These are phyloP conservation scores for Leucophora obtusa DNA, from an alignment of 2,888 invertebrate genomes.

Conservation along the genomic window DNA sequence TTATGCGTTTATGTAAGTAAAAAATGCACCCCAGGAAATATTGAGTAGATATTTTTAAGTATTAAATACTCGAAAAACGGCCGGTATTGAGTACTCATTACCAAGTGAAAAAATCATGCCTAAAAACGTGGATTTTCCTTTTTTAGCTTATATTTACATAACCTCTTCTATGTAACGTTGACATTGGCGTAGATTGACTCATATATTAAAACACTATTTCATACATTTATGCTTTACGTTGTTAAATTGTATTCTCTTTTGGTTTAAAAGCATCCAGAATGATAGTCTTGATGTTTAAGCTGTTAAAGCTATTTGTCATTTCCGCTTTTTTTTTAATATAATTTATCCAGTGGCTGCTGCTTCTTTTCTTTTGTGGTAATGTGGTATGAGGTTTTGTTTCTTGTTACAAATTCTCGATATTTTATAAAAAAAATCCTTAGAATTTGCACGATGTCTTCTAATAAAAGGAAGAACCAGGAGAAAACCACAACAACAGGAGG, in stretches of 20 bases:
- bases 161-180: too few relatives aligned
- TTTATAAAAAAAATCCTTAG: neutral
- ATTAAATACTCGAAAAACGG: too few relatives aligned
- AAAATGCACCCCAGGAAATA: too few relatives aligned
- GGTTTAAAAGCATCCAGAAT: slow-evolving; percentile 2
- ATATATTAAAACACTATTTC: too few relatives aligned
- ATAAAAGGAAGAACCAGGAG: slow-evolving; percentile 10
- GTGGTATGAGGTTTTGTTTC: neutral
- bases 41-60: too few relatives aligned
- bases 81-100: too few relatives aligned
- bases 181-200: too few relatives aligned
- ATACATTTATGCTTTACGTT: neutral
- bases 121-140: too few relatives aligned
- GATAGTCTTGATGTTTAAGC: slow-evolving; percentile 28
- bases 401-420: slow-evolving; percentile 14
- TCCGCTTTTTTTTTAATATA: slow-evolving; percentile 1
- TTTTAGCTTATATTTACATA: too few relatives aligned
- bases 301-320: slow-evolving; percentile 43
- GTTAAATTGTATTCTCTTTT: slow-evolving; percentile 16
- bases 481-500: slow-evolving; percentile 24
- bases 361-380: neutral
- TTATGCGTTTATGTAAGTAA: too few relatives aligned
- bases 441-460: slow-evolving; percentile 38
- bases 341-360: neutral
- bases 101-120: too few relatives aligned